Evolutionary conservation across 1,140 invertebrate genomes (phyloP).

Genomic region (Uloborus diversus): DNA sequence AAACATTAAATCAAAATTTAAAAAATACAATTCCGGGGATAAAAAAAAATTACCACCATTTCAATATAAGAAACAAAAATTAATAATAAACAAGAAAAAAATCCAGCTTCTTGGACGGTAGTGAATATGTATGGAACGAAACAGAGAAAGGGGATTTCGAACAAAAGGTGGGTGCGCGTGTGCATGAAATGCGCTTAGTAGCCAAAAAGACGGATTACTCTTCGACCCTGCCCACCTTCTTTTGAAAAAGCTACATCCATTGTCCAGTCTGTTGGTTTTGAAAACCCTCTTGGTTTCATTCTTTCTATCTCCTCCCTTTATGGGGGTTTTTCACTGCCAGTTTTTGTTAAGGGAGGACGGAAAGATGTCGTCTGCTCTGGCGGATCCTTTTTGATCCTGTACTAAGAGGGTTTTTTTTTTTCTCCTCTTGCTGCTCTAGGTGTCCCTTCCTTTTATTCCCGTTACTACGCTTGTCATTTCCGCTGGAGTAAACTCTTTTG

Average conservation of each 20-base stretch:
- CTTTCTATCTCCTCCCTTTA: background rate
- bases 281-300: conserved; percentile 18
- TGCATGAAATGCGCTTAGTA: conserved; percentile 51
- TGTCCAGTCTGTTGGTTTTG: conserved; percentile 54
- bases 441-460: background rate
- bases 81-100: too few relatives aligned
- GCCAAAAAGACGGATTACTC: conserved; percentile 45
- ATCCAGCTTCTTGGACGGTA: too few relatives aligned
- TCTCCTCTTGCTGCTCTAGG: background rate
- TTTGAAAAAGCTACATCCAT: conserved; percentile 28
- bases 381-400: conserved; percentile 28
- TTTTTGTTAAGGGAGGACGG: background rate
- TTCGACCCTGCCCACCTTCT: conserved; percentile 31
- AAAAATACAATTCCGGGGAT: background rate
- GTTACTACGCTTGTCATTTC: too few relatives aligned
- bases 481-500: too few relatives aligned
- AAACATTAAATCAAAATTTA: background rate
- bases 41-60: background rate
- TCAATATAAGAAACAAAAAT: too few relatives aligned
- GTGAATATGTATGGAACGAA: background rate
- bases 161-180: conserved; percentile 37
- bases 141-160: background rate
- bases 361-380: conserved; percentile 9
- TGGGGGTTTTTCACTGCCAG: background rate
- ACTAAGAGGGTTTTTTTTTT: background rate